Percentiles rank a stretch among this genome's conserved stretches.
These are phyloP conservation scores for Microvelia longipes DNA, from an alignment of 1,140 invertebrate species.

Conservation along the genomic window DNA sequence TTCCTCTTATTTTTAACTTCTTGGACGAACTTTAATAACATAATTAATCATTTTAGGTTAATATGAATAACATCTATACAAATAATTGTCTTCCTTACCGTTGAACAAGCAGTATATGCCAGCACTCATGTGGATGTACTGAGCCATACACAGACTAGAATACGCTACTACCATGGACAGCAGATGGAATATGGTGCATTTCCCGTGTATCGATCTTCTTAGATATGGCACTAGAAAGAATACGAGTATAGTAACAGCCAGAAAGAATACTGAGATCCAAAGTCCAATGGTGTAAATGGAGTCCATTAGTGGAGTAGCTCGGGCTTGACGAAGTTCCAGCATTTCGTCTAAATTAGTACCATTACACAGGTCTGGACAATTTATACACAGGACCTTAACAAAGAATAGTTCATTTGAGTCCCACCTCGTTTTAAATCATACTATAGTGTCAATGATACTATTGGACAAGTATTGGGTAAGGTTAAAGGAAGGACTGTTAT, in stretches of 20 bases:
- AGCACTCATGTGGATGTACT: background rate
- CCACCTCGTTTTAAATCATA: no score
- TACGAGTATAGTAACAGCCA: background rate
- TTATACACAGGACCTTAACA: background rate
- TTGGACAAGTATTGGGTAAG: no score
- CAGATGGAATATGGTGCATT: background rate
- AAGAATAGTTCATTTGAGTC: no score
- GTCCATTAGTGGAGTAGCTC: background rate
- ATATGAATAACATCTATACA: no score
- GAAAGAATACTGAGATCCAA: background rate
- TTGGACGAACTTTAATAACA: no score
- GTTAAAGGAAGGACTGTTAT: no score
- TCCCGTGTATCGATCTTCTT: background rate
- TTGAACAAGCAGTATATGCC: background rate
- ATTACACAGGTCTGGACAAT: background rate
- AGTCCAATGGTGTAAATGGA: background rate
- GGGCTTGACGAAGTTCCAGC: background rate
- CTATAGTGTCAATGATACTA: no score
- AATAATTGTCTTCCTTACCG: background rate
- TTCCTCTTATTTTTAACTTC: no score
- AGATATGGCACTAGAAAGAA: background rate
- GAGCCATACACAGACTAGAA: background rate
- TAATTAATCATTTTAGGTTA: no score
- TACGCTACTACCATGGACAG: background rate
- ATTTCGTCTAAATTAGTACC: background rate